phyloP scores from a whole-genome alignment of 2,797 vertebrate species.

The Sebastes minor region DNA sequence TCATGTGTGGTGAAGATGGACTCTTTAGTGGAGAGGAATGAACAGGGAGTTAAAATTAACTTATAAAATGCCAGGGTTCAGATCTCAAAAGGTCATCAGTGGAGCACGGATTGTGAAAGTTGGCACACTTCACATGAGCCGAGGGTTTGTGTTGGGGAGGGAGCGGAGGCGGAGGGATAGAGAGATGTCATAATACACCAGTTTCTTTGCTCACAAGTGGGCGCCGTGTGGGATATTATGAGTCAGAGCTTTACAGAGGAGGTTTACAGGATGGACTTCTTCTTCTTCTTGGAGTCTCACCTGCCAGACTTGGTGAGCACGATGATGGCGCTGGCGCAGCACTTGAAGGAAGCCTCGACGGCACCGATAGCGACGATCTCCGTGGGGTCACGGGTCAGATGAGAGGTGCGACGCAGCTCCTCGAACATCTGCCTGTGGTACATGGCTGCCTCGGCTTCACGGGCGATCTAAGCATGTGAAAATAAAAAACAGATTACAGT shows the following conservation, averaged over 20 bases:
- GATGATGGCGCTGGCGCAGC: conserved; percentile 95
- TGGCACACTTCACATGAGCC: conserved; percentile 46
- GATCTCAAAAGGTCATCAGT: conserved; percentile 72
- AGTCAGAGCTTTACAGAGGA: conserved; percentile 29
- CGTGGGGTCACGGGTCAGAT: conserved; percentile 96
- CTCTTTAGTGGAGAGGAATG: conserved; percentile 50
- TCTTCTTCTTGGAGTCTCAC: conserved; percentile 73
- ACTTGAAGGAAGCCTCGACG: conserved; percentile 98
- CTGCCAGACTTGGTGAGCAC: conserved; percentile 98
- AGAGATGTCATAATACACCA: conserved; percentile 14
- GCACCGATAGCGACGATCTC: conserved; percentile 94
- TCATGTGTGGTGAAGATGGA: conserved; percentile 33
- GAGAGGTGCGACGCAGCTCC: conserved; percentile 92
- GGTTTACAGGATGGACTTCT: neutral
- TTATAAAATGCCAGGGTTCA: conserved; percentile 84
- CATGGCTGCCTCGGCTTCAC: conserved; percentile 98
- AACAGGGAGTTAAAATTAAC: conserved; percentile 83
- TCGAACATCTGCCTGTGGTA: conserved; percentile 98
- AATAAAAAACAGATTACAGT: neutral
- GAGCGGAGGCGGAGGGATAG: conserved; percentile 2
- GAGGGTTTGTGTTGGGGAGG: conserved; percentile 10
- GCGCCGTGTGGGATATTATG: conserved; percentile 6
- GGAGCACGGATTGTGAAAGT: conserved; percentile 49
- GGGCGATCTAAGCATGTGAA: conserved; percentile 87
- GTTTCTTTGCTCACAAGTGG: conserved; percentile 25